Base-by-base conservation (phyloP, 2,113 vertebrate genomes). In the Colistium nudipinnis region DNA sequence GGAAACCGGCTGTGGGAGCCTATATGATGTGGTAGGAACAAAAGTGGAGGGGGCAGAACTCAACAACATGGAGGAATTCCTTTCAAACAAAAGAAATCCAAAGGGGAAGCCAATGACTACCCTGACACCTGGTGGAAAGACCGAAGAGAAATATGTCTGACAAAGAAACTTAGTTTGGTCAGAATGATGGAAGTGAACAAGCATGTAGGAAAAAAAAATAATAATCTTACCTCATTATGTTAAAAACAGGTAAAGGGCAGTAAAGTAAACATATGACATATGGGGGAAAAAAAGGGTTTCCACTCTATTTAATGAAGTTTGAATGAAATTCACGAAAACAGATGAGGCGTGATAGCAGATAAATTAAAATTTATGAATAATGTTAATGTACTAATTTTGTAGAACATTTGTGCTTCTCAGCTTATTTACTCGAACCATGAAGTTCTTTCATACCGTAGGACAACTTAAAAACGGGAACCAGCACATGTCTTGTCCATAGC, bases 51-150 rank as follows among this genome's bases (percentile, higher is more conserved):
- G 48, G 57, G 49, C 24, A 24, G 48, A 69, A 14, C 17, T 55
- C 62, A 59, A 60, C 35, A 24, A 24, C 19, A 17, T n/a, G 0
- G n/a, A 71, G 14, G 35, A 66, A 78, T 75, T 69, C 60, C 48
- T 73, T 39, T 47, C 2, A n/a, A 44, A 20, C 49, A 35, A 4
- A 20, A 10, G 25, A 56, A 60, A 47, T 2, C 8, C 14, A n/a
- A n/a, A 19, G 45, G 44, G 31, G n/a, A 68, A 56, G 60, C 12
- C 20, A 20, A n/a, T 66, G 80, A 28, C 57, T 69, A 17, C 64
- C 61, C 85, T 92, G 91, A 81, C 90, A 88, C 85, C 91, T 90
- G 81, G 84, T 92, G 92, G 92, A 57, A 87, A 64, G n/a, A 69
- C 13, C 8, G 10, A 20, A n/a, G 61, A 68, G 60, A 59, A 61